phyloP scores from a whole-genome alignment of 2,888 invertebrate genomes.

The Dastarcus helophoroides region DNA sequence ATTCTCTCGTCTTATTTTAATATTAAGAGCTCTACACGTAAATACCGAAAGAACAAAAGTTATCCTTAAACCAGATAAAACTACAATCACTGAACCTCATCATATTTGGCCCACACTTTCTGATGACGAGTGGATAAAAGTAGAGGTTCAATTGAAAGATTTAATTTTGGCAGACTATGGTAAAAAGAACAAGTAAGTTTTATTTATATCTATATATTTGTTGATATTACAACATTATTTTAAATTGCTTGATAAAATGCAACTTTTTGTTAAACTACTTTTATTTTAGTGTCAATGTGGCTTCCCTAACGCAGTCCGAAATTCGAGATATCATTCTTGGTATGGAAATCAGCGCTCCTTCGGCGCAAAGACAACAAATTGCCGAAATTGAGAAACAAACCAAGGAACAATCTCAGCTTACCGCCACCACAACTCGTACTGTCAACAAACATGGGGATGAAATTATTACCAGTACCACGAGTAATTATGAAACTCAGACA shows the following conservation, averaged over 20 bases:
- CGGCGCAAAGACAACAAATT: slow-evolving; percentile 97
- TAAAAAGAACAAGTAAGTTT: slow-evolving; percentile 92
- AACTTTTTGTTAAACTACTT: slow-evolving; percentile 8
- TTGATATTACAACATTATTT: no score
- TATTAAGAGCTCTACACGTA: slow-evolving; percentile 92
- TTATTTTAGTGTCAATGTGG: slow-evolving; percentile 78
- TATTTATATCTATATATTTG: slow-evolving; percentile 4
- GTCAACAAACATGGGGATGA: slow-evolving; percentile 99
- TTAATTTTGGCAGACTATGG: slow-evolving; percentile 98
- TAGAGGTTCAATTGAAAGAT: slow-evolving; percentile 96
- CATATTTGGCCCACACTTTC: slow-evolving; percentile 98
- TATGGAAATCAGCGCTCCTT: slow-evolving; percentile 99
- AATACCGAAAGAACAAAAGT: slow-evolving; percentile 99
- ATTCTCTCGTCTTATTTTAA: slow-evolving; percentile 93
- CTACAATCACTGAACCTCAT: slow-evolving; percentile 96
- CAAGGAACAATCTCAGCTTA: slow-evolving; percentile 95
- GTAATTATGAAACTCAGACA: slow-evolving; percentile 97
- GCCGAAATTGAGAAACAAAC: slow-evolving; percentile 99
- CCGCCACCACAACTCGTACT: slow-evolving; percentile 95
- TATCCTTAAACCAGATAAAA: slow-evolving; percentile 96
- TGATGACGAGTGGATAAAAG: slow-evolving; percentile 99
- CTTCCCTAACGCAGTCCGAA: slow-evolving; percentile 97
- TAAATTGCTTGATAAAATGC: slow-evolving; percentile 2
- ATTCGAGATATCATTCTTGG: slow-evolving; percentile 98
- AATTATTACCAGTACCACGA: slow-evolving; percentile 97